phyloP scores from a whole-genome alignment of 92 coral and sea anemone genomes.

The Heteractis magnifica region DNA sequence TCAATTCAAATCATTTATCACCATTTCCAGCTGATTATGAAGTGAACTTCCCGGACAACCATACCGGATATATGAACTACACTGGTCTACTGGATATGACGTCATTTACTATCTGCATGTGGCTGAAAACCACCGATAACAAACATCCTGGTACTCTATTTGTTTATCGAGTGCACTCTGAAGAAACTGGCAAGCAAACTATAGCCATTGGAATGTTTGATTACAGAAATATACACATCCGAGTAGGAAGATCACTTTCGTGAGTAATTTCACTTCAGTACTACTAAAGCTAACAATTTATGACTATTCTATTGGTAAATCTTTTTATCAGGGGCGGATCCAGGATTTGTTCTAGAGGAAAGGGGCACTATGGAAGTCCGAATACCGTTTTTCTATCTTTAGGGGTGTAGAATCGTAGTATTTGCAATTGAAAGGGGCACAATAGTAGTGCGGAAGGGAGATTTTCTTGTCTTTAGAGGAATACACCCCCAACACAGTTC shows the following conservation, averaged over 20 bases:
- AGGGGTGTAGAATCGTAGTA: too few species aligned
- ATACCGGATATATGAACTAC: slow-evolving; percentile 46
- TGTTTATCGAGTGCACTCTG: slow-evolving; percentile 53
- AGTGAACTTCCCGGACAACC: slow-evolving; percentile 37
- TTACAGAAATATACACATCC: not conserved
- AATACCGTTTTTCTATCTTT: too few species aligned
- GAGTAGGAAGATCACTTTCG: not conserved
- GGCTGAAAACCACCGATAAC: slow-evolving; percentile 58
- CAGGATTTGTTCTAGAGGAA: too few species aligned
- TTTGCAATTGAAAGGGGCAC: too few species aligned
- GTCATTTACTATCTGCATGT: slow-evolving; percentile 58
- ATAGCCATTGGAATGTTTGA: slow-evolving; percentile 44
- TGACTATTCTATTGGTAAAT: too few species aligned
- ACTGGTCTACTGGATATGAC: slow-evolving; percentile 57
- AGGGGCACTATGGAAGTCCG: too few species aligned
- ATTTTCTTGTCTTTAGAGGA: too few species aligned
- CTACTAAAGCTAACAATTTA: not conserved
- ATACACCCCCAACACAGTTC: too few species aligned
- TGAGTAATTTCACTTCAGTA: not conserved
- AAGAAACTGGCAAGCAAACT: slow-evolving; percentile 12
- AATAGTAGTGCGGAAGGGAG: too few species aligned
- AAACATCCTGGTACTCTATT: slow-evolving; percentile 49
- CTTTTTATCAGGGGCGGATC: too few species aligned
- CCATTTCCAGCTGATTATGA: slow-evolving; percentile 37
- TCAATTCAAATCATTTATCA: too few species aligned